Conservation (phyloP, 2,888 invertebrate species). For the Rhabditoides inermis region DNA sequence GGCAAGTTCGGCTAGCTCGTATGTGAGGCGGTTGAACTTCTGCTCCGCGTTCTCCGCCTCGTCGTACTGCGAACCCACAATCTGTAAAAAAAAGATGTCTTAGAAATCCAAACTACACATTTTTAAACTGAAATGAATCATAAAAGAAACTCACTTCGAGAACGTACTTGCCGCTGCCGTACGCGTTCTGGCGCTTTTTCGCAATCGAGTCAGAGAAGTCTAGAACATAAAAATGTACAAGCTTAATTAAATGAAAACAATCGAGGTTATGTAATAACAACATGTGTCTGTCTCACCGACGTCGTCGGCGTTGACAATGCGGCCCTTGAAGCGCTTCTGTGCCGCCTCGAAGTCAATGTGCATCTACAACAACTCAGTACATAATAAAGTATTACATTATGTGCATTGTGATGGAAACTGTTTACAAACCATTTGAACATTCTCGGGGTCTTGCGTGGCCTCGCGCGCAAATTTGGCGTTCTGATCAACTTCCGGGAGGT, state of each 20-base stretch:
- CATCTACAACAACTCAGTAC: constrained; percentile 13
- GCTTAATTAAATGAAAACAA: background rate
- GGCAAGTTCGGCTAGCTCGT: constrained; percentile 31
- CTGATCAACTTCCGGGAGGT: constrained; percentile 19
- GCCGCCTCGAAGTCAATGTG: constrained; percentile 44
- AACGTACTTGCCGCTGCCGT: constrained; percentile 35
- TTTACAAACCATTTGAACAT: constrained; percentile 30
- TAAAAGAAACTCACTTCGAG: constrained; percentile 29
- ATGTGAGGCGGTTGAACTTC: constrained; percentile 36
- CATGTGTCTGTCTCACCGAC: constrained; percentile 25
- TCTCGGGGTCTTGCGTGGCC: constrained; percentile 26
- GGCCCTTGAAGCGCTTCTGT: constrained; percentile 32
- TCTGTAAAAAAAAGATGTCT: constrained; percentile 2
- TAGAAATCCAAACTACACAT: background rate
- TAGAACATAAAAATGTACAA: constrained; percentile 6
- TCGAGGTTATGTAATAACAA: background rate
- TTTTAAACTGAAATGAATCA: background rate
- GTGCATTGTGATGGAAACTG: background rate
- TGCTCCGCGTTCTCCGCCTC: constrained; percentile 36
- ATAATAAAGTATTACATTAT: background rate
- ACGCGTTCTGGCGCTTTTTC: constrained; percentile 33
- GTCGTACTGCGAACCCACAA: constrained; percentile 14
- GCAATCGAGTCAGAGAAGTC: constrained; percentile 46
- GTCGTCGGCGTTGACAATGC: constrained; percentile 31
- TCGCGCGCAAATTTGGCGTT: constrained; percentile 13